phyloP scores from a whole-genome alignment of 1,140 invertebrate genomes.

The Tetramorium alpestre region DNA sequence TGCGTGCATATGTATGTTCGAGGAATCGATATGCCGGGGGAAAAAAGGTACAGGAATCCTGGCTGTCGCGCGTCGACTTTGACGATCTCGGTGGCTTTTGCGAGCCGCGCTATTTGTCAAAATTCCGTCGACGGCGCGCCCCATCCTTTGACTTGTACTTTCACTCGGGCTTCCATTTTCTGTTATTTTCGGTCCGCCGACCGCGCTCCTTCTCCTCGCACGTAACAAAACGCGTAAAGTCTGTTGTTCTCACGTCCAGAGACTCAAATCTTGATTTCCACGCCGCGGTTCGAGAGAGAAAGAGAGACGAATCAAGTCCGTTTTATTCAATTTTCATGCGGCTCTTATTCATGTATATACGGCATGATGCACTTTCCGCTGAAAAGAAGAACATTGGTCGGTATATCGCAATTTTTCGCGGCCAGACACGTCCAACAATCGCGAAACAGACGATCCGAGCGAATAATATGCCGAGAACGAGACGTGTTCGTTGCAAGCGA shows the following conservation, averaged over 20 bases:
- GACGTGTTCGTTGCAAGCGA: conserved; percentile 1
- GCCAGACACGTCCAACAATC: conserved; percentile 24
- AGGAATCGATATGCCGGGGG: conserved; percentile 2
- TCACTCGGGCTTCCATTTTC: conserved; percentile 40
- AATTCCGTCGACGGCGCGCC: neutral
- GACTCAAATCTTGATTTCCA: conserved; percentile 49
- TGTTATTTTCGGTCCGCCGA: conserved; percentile 71
- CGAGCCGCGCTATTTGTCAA: neutral
- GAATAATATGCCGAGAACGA: conserved; percentile 38
- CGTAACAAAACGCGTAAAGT: conserved; percentile 35
- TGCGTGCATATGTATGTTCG: neutral
- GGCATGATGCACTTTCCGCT: neutral
- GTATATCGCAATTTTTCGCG: conserved; percentile 43
- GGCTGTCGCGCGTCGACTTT: neutral
- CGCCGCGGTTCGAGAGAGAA: neutral
- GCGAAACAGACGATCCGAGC: conserved; percentile 7
- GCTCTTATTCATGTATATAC: neutral
- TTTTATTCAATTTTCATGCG: conserved; percentile 47
- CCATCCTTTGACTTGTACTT: conserved; percentile 37
- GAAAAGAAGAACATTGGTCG: conserved; percentile 19
- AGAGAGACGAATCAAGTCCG: conserved; percentile 10
- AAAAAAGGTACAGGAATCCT: neutral
- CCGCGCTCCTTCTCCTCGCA: conserved; percentile 43
- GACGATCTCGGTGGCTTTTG: neutral
- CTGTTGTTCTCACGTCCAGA: conserved; percentile 20